phyloP scores from a whole-genome alignment of 2,888 invertebrate species.

The Eugnorisma glareosa region DNA sequence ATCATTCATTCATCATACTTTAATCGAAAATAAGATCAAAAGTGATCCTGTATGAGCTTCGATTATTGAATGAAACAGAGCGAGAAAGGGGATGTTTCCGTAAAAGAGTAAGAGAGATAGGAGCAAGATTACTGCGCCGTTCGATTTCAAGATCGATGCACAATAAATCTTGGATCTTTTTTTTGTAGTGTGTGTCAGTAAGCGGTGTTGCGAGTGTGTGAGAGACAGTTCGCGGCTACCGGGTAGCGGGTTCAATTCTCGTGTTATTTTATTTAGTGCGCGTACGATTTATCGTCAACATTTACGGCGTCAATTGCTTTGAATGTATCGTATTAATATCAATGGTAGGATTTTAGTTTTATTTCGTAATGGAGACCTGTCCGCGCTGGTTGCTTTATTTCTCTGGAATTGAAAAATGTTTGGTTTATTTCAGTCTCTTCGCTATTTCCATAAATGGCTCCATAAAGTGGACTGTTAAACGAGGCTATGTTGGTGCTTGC shows the following conservation, averaged over 20 bases:
- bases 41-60: conserved; percentile 69
- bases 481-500: not conserved
- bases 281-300: conserved; percentile 78
- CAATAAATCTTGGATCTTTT: conserved; percentile 81
- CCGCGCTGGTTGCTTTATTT: conserved; percentile 26
- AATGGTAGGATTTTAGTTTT: conserved; percentile 64
- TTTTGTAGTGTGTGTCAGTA: conserved; percentile 73
- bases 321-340: conserved; percentile 77
- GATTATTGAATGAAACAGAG: conserved; percentile 77
- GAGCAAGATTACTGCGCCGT: conserved; percentile 71
- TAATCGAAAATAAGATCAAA: conserved; percentile 77
- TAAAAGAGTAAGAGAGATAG: conserved; percentile 62
- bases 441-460: conserved; percentile 26
- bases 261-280: conserved; percentile 69
- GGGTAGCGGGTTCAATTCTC: conserved; percentile 77
- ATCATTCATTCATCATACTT: conserved; percentile 80
- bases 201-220: conserved; percentile 75
- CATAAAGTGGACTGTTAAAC: conserved; percentile 18
- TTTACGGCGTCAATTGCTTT: conserved; percentile 75
- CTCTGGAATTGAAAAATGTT: conserved; percentile 40
- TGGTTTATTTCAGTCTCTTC: conserved; percentile 21
- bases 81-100: conserved; percentile 55
- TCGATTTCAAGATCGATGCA: conserved; percentile 83
- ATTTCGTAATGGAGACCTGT: conserved; percentile 64
- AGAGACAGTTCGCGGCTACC: conserved; percentile 81